Evolutionary conservation across 2,888 invertebrate species (phyloP).

Genomic region (Sphaerophoria taeniata): DNA sequence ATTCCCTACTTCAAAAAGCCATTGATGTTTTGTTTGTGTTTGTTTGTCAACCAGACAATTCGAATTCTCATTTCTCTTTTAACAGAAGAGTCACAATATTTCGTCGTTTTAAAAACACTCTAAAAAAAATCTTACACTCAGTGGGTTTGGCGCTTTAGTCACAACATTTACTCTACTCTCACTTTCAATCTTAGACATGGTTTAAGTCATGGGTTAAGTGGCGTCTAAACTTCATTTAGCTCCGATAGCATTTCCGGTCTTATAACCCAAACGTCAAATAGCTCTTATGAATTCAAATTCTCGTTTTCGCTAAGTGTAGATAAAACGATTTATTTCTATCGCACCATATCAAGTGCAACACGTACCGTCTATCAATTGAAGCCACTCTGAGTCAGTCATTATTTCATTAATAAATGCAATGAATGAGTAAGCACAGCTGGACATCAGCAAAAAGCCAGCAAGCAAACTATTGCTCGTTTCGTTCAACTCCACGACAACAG

Average conservation of each 20-base stretch:
- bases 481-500: slow-evolving; percentile 5
- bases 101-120: not conserved
- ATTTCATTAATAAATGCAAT: slow-evolving; percentile 63
- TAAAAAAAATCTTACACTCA: not conserved
- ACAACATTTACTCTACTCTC: too few relatives aligned
- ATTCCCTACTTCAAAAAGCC: not conserved
- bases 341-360: slow-evolving; percentile 54
- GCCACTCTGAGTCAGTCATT: slow-evolving; percentile 52
- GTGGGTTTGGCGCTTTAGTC: not conserved
- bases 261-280: too few relatives aligned
- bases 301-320: not conserved
- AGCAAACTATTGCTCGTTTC: not conserved
- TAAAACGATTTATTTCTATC: slow-evolving; percentile 27
- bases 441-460: slow-evolving; percentile 18
- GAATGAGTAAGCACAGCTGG: slow-evolving; percentile 68
- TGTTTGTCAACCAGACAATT: slow-evolving; percentile 25
- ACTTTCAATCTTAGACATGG: too few relatives aligned
- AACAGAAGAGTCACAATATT: slow-evolving; percentile 13
- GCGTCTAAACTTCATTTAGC: too few relatives aligned
- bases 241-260: too few relatives aligned
- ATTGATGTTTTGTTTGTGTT: not conserved
- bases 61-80: slow-evolving; percentile 42
- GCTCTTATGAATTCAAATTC: too few relatives aligned
- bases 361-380: slow-evolving; percentile 66
- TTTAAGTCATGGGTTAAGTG: too few relatives aligned